These are phyloP conservation scores for Agrochola lychnidis DNA, from an alignment of 2,888 invertebrate species.

Conservation along the genomic window DNA sequence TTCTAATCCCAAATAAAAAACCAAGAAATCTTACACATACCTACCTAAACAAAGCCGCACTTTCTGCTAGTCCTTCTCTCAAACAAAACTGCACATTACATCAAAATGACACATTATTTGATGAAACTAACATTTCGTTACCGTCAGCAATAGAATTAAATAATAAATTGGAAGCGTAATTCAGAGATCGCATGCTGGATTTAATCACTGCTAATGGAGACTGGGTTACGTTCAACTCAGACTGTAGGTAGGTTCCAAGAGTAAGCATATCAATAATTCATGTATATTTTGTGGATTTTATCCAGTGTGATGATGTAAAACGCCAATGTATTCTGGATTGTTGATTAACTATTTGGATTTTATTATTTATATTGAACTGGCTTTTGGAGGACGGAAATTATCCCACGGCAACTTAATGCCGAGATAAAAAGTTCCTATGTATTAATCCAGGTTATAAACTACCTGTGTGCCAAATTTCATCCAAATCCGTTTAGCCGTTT, in stretches of 20 bases:
- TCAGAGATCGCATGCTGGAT: conserved; percentile 68
- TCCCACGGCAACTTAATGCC: no score
- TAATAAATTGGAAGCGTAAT: conserved; percentile 63
- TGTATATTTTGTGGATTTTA: conserved; percentile 14
- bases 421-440: no score
- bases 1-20: no score
- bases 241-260: conserved; percentile 14
- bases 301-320: background rate
- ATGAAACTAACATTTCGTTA: conserved; percentile 26
- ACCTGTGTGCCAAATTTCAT: no score
- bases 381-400: no score
- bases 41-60: background rate
- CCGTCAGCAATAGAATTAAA: conserved; percentile 43
- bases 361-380: no score
- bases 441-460: no score
- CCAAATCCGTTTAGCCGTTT: no score
- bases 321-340: background rate
- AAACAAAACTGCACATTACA: conserved; percentile 1
- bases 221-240: conserved; percentile 23
- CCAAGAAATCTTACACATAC: background rate
- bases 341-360: background rate
- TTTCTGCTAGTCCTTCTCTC: background rate
- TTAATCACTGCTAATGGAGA: conserved; percentile 66
- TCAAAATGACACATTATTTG: conserved; percentile 16
- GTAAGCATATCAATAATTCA: conserved; percentile 4